Evolutionary conservation across 2,888 invertebrate species (phyloP), one percentile per base, ranked within the genome.

Genomic region (Macrosoma leucophasiata): DNA sequence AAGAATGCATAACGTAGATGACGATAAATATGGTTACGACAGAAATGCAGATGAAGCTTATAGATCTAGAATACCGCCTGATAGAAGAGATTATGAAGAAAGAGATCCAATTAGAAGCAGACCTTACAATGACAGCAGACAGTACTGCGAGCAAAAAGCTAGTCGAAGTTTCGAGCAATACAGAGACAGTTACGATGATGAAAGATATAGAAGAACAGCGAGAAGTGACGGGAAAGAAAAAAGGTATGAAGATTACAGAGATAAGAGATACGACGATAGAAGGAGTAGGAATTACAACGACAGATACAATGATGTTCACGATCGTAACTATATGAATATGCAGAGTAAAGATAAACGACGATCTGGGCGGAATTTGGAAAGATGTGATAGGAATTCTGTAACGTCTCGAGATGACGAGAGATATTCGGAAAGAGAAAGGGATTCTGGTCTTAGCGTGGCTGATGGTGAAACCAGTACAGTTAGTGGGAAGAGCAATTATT

Each of bases 381-480:
- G 69, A 4, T 75, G 57, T 27, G 82, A 82, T 2, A 62, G 67
- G 36, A 65, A 52, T 33, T 81, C 82, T 0, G 41, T 71, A 6
- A 61, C 42, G 1, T 81, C 81, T 0, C 62, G 66, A 12, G 81
- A 82, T 3, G 77, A 76, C 1, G 75, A 76, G 18, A 56, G 67
- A 41, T 72, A 50, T 39, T 77, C 76, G 2, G 81, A 81, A 36
- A 58, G 69, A 33, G 82, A 76, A 42, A 60, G 77, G 35, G 82
- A 81, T 46, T 82, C 81, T 0, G 82, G 76, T 0, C 39, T 81
- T 36, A 82, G 82, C 35, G 72, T 73, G 10, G 81, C 74, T 3
- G 82, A 82, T 35, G 74, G 74, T 2, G 77, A 77, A 30, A 72
- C 62, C 2, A 79, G 81, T 36, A 78, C 74, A 0, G 41, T 74